Evolutionary conservation across 2,888 invertebrate species (phyloP).

Genomic region (Gortyna flavago): DNA sequence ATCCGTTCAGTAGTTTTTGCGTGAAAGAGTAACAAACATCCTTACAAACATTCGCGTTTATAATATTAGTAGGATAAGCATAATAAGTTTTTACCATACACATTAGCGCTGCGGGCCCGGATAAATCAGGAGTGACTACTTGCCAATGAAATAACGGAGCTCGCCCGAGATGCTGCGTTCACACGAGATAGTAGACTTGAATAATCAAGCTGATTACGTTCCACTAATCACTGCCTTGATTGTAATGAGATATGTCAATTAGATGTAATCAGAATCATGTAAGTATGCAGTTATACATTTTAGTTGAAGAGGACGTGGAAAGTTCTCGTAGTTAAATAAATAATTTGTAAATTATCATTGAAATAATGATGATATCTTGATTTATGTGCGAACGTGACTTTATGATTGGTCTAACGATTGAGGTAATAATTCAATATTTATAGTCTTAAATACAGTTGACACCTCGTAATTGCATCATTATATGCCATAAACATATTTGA

Average conservation of each 20-base stretch:
- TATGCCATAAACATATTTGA: not conserved
- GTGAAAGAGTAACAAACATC: no score
- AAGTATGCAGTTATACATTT: constrained; percentile 47
- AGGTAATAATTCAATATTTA: not conserved
- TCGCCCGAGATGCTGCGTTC: constrained; percentile 64
- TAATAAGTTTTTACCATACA: constrained; percentile 72
- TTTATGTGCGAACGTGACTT: constrained; percentile 31
- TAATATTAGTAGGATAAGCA: no score
- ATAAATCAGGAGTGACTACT: constrained; percentile 77
- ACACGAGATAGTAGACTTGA: constrained; percentile 49
- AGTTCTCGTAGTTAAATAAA: constrained; percentile 36
- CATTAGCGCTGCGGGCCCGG: constrained; percentile 66
- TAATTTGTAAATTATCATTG: constrained; percentile 30
- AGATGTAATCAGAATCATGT: constrained; percentile 46
- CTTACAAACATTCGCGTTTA: no score
- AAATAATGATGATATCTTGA: constrained; percentile 23
- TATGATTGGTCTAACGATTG: constrained; percentile 2
- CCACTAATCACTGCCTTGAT: constrained; percentile 53
- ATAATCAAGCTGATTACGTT: constrained; percentile 52
- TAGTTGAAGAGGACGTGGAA: constrained; percentile 20
- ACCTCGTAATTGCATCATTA: not conserved
- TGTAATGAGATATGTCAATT: constrained; percentile 55
- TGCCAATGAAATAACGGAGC: constrained; percentile 78
- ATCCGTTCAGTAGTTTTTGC: no score
- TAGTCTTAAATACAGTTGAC: constrained; percentile 5